Evolutionary conservation across 2,888 invertebrate genomes (phyloP).

Genomic region (Parnassius orleans): DNA sequence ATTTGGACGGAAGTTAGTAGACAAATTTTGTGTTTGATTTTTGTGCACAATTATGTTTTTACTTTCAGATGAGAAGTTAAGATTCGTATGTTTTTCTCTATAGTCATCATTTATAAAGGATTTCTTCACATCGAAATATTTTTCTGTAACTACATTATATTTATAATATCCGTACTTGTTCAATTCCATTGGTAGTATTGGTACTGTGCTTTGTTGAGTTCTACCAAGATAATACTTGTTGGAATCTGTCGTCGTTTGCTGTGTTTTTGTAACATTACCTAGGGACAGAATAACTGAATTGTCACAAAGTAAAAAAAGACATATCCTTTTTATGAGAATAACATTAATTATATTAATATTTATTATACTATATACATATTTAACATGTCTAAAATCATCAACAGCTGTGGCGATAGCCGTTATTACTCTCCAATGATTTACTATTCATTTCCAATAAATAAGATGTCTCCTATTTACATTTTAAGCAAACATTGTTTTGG

Average conservation of each 20-base stretch:
- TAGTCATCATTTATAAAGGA: neutral
- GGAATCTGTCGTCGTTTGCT: neutral
- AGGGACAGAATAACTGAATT: neutral
- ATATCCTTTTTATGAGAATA: too few species aligned
- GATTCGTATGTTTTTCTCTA: conserved; percentile 10
- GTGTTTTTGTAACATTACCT: conserved; percentile 5
- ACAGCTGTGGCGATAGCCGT: too few species aligned
- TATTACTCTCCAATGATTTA: too few species aligned
- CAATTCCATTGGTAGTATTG: neutral
- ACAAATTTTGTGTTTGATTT: conserved; percentile 7
- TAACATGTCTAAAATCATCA: too few species aligned
- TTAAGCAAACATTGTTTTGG: too few species aligned
- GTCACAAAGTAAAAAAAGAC: too few species aligned
- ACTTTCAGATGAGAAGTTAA: conserved; percentile 6
- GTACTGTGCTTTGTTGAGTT: neutral
- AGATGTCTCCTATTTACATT: too few species aligned
- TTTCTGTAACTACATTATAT: conserved; percentile 20
- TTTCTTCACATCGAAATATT: neutral
- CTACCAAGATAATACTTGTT: neutral
- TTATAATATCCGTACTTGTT: conserved; percentile 12
- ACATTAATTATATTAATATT: too few species aligned
- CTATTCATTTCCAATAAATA: too few species aligned
- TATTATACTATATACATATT: too few species aligned
- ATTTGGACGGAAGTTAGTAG: neutral
- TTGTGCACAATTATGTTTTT: conserved; percentile 5